Evolutionary conservation across 2,113 vertebrate species (phyloP), one percentile per base, ranked within the genome.

Genomic region (Pica pica): DNA sequence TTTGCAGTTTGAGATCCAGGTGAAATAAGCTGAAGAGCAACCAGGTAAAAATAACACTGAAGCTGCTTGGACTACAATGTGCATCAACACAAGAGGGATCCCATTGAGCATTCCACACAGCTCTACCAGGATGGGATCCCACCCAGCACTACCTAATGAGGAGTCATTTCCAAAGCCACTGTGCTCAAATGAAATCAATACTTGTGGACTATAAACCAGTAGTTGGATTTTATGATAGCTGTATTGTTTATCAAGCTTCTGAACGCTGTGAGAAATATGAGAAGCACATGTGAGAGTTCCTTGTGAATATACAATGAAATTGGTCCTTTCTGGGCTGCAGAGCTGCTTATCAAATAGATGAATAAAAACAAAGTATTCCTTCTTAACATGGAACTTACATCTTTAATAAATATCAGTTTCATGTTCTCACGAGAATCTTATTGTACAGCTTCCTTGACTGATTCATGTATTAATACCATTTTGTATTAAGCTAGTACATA

Each of bases 401-500:
- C 87, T 91, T 95, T 93, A 96, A 96, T 95, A 96, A 96, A 95
- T 89, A 96, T 74, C 74, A 95, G 82, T 83, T 94, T 88, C 61
- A 6, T 82, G 57, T 90, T 97, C 96, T 88, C 91, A 55, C 65
- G 78, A 94, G 91, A 82, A 86, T 60, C 74, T 55, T 88, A 82
- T 95, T 96, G 87, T 67, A 88, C 95, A 96, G 71, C 87, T 91
- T 91, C 89, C 91, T 87, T 89, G 61, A 69, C 61, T 95, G 95
- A 95, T 90, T 97, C 96, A 95, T 94, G 49, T 88, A 96, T 96
- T 93, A 97, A 95, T 94, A 97, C 69, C 44, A 81, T 92, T 95
- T 95, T 93, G 91, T 96, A 93, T 94, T 92, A 95, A 89, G 86
- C 83, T 95, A 63, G 83, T 96, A 91, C 78, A 83, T 92, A 97